Conservation (phyloP, 2,113 vertebrate species). For the Oenanthe oenanthe region DNA sequence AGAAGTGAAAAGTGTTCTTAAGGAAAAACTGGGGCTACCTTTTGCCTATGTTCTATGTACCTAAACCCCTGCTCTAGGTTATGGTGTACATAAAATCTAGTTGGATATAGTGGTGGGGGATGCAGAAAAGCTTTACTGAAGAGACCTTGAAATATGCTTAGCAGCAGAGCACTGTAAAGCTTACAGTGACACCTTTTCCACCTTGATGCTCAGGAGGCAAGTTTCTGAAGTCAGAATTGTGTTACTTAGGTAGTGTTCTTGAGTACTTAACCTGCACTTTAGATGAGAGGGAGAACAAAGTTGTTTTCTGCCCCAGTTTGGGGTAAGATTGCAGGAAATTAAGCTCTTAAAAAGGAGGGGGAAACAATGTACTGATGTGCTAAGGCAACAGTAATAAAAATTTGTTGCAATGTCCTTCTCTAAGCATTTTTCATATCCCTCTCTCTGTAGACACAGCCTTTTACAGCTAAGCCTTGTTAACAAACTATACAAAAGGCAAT, state of each 20-base stretch:
- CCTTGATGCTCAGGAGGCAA: background rate
- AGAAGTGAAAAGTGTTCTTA: background rate
- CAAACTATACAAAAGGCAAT: constrained; percentile 6
- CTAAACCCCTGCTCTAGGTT: background rate
- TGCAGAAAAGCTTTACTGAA: background rate
- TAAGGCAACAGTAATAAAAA: background rate
- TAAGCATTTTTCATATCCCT: background rate
- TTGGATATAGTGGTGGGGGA: background rate
- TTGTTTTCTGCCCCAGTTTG: background rate
- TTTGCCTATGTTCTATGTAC: background rate
- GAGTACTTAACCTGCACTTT: background rate
- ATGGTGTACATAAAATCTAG: background rate
- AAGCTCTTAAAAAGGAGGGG: background rate
- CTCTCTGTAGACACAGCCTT: background rate
- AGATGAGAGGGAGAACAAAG: background rate
- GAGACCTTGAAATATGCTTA: background rate
- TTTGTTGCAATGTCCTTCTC: background rate
- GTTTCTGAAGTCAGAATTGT: background rate
- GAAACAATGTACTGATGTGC: background rate
- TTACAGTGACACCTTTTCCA: background rate
- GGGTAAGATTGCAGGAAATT: background rate
- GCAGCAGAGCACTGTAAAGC: background rate
- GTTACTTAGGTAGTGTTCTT: background rate
- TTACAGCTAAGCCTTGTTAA: background rate
- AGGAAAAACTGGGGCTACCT: background rate